Evolutionary conservation across 2,888 invertebrate genomes (phyloP).

Genomic region (Mellilla xanthometata): DNA sequence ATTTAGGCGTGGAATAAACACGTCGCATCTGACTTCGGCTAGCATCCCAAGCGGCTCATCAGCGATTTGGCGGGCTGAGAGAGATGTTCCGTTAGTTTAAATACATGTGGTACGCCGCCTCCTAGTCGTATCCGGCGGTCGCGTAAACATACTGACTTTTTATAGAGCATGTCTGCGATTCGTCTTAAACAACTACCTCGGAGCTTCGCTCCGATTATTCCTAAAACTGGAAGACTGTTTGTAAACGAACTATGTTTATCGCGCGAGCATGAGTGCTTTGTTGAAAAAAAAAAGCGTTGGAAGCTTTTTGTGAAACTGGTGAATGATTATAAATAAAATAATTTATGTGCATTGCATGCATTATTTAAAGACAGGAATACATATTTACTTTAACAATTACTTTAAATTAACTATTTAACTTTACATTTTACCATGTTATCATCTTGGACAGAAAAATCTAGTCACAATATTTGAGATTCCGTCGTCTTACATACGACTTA

Average conservation of each 20-base stretch:
- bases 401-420: no score
- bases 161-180: constrained; percentile 69
- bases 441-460: constrained; percentile 11
- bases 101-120: constrained; percentile 59
- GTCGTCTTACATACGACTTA: constrained; percentile 7
- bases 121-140: constrained; percentile 63
- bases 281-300: constrained; percentile 8
- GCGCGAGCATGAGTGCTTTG: constrained; percentile 8
- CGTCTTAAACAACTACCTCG: constrained; percentile 54
- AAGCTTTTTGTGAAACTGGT: constrained; percentile 4
- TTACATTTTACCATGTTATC: background rate
- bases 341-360: no score
- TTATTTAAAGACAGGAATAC: no score
- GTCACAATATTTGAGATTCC: constrained; percentile 11
- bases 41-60: constrained; percentile 11
- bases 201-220: constrained; percentile 45
- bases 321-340: no score
- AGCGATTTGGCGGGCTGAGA: constrained; percentile 5
- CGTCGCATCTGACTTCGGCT: background rate
- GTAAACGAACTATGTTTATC: constrained; percentile 36
- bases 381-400: no score
- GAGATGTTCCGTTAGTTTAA: constrained; percentile 55
- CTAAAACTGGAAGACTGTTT: constrained; percentile 43
- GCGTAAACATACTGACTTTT: constrained; percentile 74
- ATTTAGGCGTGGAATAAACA: background rate